Percentiles rank a stretch among this genome's conserved stretches.
phyloP scores from a whole-genome alignment of 2,113 vertebrate genomes.

The Pontoporia blainvillei region DNA sequence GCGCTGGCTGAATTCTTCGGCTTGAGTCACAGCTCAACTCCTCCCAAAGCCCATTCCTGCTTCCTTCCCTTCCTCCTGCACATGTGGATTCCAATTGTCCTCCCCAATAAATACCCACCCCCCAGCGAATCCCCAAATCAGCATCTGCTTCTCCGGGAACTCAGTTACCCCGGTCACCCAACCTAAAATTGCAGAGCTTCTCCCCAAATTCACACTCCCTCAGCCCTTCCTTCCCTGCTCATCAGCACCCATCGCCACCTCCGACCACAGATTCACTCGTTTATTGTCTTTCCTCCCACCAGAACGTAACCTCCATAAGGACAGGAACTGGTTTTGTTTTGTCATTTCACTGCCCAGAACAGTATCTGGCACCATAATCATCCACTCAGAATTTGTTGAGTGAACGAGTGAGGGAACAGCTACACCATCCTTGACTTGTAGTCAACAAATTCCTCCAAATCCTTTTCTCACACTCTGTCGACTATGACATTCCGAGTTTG shows the following conservation, averaged over 20 bases:
- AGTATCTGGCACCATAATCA: fast-evolving
- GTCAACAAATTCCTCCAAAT: not conserved
- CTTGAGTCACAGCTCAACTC: not conserved
- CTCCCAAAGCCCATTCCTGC: not conserved
- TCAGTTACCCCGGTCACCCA: not conserved
- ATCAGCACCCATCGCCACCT: fast-evolving
- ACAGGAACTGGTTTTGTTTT: not conserved
- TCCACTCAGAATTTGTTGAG: no score
- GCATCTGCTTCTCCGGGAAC: not conserved
- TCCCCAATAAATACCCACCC: not conserved
- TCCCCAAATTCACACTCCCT: not conserved
- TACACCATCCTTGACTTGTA: not conserved
- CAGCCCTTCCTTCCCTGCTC: not conserved
- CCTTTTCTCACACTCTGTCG: fast-evolving
- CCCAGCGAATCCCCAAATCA: not conserved
- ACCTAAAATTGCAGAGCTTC: not conserved
- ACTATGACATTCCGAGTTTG: not conserved
- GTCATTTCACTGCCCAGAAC: not conserved
- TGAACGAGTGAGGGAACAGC: not conserved
- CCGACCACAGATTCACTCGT: not conserved
- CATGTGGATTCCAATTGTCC: not conserved
- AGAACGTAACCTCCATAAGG: fast-evolving
- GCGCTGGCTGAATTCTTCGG: not conserved
- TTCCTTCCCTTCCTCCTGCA: not conserved
- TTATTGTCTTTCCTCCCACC: not conserved